Evolutionary conservation across 1,140 invertebrate species (phyloP).

Genomic region (Drosophila biarmipes): DNA sequence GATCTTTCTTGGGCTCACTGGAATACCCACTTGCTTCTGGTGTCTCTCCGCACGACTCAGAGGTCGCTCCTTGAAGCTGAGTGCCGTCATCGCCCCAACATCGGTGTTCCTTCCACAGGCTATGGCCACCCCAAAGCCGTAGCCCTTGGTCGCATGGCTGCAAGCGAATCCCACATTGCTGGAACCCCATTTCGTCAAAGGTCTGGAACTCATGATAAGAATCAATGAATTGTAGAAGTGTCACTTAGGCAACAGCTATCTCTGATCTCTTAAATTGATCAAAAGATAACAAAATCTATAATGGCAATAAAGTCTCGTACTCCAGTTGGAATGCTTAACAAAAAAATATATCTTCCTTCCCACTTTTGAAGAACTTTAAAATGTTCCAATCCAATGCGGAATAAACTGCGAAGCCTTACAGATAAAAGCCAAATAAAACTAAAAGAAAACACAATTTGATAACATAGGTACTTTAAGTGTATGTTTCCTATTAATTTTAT

Average conservation of each 20-base stretch:
- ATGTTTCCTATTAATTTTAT: no score
- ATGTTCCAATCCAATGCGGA: no score
- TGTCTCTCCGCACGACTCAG: constrained; percentile 5
- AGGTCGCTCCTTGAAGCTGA: constrained; percentile 26
- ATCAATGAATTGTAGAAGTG: neutral
- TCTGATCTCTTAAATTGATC: neutral
- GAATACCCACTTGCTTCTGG: constrained; percentile 24
- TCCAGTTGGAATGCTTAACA: no score
- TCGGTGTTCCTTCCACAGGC: constrained; percentile 53
- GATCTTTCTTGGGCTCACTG: neutral
- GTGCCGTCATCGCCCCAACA: constrained; percentile 30
- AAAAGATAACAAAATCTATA: no score
- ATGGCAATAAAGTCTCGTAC: no score
- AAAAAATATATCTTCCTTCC: no score
- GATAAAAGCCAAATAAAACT: no score
- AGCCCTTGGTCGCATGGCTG: constrained; percentile 50
- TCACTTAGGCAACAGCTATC: neutral
- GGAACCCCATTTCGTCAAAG: constrained; percentile 30
- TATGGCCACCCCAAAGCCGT: constrained; percentile 51
- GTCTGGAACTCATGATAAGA: neutral
- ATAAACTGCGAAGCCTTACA: no score
- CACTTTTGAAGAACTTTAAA: no score
- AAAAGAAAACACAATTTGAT: no score
- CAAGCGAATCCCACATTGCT: constrained; percentile 57
- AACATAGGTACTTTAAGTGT: no score